Base-by-base conservation (phyloP, 2,888 invertebrate species). In the Eucriotettix oculatus region DNA sequence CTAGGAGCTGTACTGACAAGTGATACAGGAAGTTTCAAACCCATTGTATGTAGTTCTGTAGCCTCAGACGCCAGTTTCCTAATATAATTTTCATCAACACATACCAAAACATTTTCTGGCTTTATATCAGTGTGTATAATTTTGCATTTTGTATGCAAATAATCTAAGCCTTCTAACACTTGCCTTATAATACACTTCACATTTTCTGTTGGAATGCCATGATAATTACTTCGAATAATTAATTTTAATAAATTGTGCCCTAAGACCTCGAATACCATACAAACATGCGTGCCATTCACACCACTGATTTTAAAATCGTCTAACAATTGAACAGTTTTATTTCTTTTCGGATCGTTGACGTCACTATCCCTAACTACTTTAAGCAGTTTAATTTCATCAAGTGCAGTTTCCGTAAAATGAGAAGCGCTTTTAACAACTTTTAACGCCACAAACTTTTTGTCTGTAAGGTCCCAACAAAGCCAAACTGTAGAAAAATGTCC, bases 401-500 rank as follows among this genome's bases (percentile, higher is more conserved):
- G 78, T 66, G 99, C 99, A 60, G 99, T 98, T 78, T 99, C 99
- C 65, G 98, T 97, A 74, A 99, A 99, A 78, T 99, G 97, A 68
- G 91, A 87, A 61, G 97, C 98, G 68, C 97, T 97, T 77, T 99
- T 99, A 60, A 99, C 98, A 68, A 99, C 96, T 82, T 99, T 99
- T 69, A 99, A 81, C 61, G 99, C 99, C 67, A 96, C 98, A 78
- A 97, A 99, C 67, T 93, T 82, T 73, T 92, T 93, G 70, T 90
- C 90, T 71, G 91, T 87, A 71, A 86, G 81, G 79, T 99, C 98
- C 97, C 97, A 98, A 76, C 96, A 96, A 66, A 99, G 84, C 98
- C 99, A 99, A 54, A 99, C 99, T 10, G 99, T 99, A 57, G 97
- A 98, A 77, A 99, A 99, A 76, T 99, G 98, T 63, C 99, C 99